A percentile compares a stretch with the other conserved stretches of the same genome.
Evolutionary conservation across 2,888 invertebrate genomes (phyloP).

Genomic region (Sarcophaga variegata): DNA sequence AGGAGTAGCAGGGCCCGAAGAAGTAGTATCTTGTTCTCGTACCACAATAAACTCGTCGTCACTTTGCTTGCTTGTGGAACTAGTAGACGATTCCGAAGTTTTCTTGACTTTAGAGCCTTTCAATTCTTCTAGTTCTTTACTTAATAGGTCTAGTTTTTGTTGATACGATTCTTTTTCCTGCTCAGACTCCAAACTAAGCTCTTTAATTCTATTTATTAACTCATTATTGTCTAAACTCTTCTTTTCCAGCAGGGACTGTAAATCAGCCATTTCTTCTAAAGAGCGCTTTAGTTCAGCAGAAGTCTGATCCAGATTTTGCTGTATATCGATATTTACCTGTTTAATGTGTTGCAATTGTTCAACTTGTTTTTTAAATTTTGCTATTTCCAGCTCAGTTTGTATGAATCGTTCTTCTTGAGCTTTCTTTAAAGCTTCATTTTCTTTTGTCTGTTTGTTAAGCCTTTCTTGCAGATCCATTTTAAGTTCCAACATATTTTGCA

Average conservation of each 20-base stretch:
- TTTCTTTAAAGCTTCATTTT: slow-evolving; percentile 75
- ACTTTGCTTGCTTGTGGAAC: slow-evolving; percentile 77
- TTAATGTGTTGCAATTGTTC: slow-evolving; percentile 71
- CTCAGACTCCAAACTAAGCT: slow-evolving; percentile 70
- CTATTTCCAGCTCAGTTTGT: slow-evolving; percentile 74
- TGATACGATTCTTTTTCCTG: slow-evolving; percentile 76
- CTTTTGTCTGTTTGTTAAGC: slow-evolving; percentile 82
- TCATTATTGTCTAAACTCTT: slow-evolving; percentile 76
- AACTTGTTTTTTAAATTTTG: slow-evolving; percentile 72
- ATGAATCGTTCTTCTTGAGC: slow-evolving; percentile 74
- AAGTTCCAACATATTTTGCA: slow-evolving; percentile 84
- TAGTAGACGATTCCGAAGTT: slow-evolving; percentile 77
- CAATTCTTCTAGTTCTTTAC: slow-evolving; percentile 75
- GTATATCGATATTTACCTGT: slow-evolving; percentile 72
- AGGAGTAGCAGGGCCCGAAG: slow-evolving; percentile 73
- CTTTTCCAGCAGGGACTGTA: slow-evolving; percentile 76
- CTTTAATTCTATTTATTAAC: slow-evolving; percentile 76
- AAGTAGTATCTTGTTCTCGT: slow-evolving; percentile 75
- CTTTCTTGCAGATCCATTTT: slow-evolving; percentile 84
- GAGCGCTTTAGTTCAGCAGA: slow-evolving; percentile 75
- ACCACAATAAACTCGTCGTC: slow-evolving; percentile 80
- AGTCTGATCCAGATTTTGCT: slow-evolving; percentile 74
- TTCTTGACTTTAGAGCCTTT: slow-evolving; percentile 75
- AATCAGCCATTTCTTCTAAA: slow-evolving; percentile 74
- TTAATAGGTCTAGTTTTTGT: slow-evolving; percentile 72